Conservation (phyloP, 2,888 invertebrate species). For the Leucania comma region DNA sequence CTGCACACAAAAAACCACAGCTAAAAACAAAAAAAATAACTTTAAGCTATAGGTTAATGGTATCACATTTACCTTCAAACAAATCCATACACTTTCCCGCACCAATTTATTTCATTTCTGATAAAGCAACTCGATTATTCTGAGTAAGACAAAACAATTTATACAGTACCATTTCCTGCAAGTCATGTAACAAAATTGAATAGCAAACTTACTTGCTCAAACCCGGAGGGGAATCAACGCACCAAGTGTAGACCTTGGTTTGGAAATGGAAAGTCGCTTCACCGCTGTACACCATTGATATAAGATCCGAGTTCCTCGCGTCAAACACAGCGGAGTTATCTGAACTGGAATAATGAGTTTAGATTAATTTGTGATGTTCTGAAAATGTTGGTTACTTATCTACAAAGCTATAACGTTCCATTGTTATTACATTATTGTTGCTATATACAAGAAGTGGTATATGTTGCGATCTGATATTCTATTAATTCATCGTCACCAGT, state of each 20-base stretch:
- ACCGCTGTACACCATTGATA: conserved; percentile 79
- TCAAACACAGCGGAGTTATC: conserved; percentile 74
- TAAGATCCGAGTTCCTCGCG: conserved; percentile 75
- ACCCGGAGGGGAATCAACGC: conserved; percentile 66
- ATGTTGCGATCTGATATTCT: too few relatives aligned
- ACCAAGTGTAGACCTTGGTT: conserved; percentile 77
- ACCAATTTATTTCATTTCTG: not conserved
- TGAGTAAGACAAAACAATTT: not conserved
- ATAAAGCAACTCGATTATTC: conserved; percentile 2
- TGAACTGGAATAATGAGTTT: conserved; percentile 72
- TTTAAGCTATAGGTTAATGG: not conserved
- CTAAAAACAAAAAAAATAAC: too few relatives aligned
- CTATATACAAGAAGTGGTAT: not conserved
- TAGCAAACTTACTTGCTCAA: conserved; percentile 71
- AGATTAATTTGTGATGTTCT: conserved; percentile 1
- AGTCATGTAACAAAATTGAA: conserved; percentile 18
- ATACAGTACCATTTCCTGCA: conserved; percentile 9
- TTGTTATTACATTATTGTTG: not conserved
- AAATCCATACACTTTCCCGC: not conserved
- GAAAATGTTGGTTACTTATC: not conserved
- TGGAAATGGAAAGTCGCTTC: conserved; percentile 81
- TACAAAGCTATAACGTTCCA: not conserved
- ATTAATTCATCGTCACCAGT: too few relatives aligned
- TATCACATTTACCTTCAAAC: not conserved
- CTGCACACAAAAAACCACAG: too few relatives aligned